Evolutionary conservation across 2,888 invertebrate genomes (phyloP).

Genomic region (Noctua comes): DNA sequence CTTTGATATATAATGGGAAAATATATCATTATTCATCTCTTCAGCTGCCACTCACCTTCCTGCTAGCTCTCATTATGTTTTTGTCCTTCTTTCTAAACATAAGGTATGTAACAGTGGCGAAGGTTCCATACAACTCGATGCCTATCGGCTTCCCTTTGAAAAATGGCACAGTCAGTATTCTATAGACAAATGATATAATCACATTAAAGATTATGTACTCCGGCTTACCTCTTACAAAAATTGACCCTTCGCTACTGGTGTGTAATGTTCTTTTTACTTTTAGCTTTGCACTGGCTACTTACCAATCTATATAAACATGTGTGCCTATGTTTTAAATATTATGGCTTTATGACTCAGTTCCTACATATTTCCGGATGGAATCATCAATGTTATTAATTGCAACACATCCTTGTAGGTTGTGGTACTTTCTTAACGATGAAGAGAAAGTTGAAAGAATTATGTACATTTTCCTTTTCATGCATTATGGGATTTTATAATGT

Average conservation of each 20-base stretch:
- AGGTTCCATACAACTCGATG: too few species aligned
- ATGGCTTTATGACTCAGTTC: slow-evolving; percentile 22
- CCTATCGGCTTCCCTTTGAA: too few species aligned
- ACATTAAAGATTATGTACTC: too few species aligned
- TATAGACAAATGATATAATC: too few species aligned
- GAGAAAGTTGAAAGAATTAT: slow-evolving; percentile 19
- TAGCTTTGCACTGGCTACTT: not conserved
- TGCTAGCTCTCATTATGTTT: slow-evolving; percentile 4
- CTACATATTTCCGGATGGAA: slow-evolving; percentile 30
- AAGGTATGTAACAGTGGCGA: too few species aligned
- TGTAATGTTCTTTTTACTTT: not conserved
- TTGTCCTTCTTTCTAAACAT: not conserved
- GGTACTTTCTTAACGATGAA: slow-evolving; percentile 2
- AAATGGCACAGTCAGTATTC: too few species aligned
- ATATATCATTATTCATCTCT: slow-evolving; percentile 7
- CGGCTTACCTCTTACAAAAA: too few species aligned
- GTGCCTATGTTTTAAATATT: slow-evolving; percentile 31
- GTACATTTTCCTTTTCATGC: not conserved
- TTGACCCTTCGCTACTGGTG: too few species aligned
- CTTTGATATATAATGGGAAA: slow-evolving; percentile 10
- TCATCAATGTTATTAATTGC: slow-evolving; percentile 53
- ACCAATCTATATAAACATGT: slow-evolving; percentile 32
- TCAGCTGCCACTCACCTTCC: not conserved
- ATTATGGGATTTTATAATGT: slow-evolving; percentile 13
- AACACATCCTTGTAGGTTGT: slow-evolving; percentile 28